Evolutionary conservation across 2,888 invertebrate genomes (phyloP).

Genomic region (Graphium colonna): DNA sequence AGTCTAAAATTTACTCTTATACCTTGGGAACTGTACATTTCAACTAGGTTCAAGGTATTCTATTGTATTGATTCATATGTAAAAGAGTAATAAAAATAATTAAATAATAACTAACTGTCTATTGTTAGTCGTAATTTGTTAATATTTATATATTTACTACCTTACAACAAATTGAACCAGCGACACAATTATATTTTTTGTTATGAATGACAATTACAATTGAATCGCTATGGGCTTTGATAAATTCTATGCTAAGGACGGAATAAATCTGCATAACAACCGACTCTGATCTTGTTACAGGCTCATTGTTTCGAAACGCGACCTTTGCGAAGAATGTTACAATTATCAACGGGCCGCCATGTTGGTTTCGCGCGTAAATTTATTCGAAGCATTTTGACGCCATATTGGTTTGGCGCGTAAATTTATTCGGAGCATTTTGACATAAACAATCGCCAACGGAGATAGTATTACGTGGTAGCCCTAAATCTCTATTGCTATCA

Average conservation of each 20-base stretch:
- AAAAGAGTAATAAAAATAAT: too few species aligned
- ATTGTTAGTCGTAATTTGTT: too few species aligned
- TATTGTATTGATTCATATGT: too few species aligned
- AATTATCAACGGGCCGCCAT: constrained; percentile 9
- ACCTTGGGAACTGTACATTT: too few species aligned
- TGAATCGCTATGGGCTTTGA: constrained; percentile 14
- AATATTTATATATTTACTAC: too few species aligned
- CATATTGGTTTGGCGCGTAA: constrained; percentile 6
- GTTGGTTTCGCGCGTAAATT: constrained; percentile 10
- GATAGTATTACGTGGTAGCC: constrained; percentile 12
- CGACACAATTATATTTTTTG: background rate
- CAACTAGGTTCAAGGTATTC: too few species aligned
- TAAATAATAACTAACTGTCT: too few species aligned
- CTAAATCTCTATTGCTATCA: constrained; percentile 20
- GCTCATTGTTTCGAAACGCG: constrained; percentile 27
- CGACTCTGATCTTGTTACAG: constrained; percentile 28
- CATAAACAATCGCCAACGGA: constrained; percentile 13
- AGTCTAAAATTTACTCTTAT: too few species aligned
- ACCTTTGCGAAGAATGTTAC: constrained; percentile 26
- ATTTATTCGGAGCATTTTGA: constrained; percentile 12
- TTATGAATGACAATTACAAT: constrained; percentile 11
- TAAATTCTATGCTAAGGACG: constrained; percentile 29
- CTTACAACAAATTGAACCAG: background rate
- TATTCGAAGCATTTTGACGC: constrained; percentile 6
- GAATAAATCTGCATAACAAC: constrained; percentile 30